Conservation (phyloP, 2,888 invertebrate genomes). For the Trissonchulus latispiculum region DNA sequence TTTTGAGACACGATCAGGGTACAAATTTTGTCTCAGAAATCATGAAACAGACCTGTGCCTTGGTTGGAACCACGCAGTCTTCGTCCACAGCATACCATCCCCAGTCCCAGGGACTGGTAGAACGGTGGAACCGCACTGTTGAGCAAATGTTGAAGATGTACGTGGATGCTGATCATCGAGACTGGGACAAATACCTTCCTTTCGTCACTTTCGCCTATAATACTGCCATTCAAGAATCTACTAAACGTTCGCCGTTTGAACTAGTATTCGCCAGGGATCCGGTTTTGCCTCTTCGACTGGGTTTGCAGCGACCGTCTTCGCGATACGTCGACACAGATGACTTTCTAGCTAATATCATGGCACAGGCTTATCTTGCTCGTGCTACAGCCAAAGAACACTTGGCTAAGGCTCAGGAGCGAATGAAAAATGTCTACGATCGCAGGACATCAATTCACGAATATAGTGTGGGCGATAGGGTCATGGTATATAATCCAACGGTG, state of each 20-base stretch:
- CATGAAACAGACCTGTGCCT: neutral
- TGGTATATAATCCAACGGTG: too few relatives aligned
- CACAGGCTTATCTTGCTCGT: slow-evolving; percentile 1
- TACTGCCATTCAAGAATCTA: too few relatives aligned
- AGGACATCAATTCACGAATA: neutral
- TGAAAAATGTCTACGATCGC: neutral
- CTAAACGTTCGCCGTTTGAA: too few relatives aligned
- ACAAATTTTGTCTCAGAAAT: neutral
- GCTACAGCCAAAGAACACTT: too few relatives aligned
- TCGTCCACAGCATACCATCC: too few relatives aligned
- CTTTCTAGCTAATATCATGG: neutral
- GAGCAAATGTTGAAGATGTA: slow-evolving; percentile 2
- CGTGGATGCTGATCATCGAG: neutral
- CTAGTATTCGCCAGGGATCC: slow-evolving; percentile 2
- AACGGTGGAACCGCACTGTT: too few relatives aligned
- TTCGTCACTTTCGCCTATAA: too few relatives aligned
- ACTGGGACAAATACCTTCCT: too few relatives aligned
- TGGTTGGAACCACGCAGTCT: neutral
- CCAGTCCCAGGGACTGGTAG: too few relatives aligned
- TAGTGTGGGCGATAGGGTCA: neutral
- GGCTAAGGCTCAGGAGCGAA: neutral
- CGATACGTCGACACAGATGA: neutral
- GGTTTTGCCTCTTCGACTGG: neutral
- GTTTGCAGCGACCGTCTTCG: neutral
- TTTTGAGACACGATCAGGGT: neutral